Evolutionary conservation across 2,113 vertebrate species (phyloP).

Genomic region (Struthidea cinerea): DNA sequence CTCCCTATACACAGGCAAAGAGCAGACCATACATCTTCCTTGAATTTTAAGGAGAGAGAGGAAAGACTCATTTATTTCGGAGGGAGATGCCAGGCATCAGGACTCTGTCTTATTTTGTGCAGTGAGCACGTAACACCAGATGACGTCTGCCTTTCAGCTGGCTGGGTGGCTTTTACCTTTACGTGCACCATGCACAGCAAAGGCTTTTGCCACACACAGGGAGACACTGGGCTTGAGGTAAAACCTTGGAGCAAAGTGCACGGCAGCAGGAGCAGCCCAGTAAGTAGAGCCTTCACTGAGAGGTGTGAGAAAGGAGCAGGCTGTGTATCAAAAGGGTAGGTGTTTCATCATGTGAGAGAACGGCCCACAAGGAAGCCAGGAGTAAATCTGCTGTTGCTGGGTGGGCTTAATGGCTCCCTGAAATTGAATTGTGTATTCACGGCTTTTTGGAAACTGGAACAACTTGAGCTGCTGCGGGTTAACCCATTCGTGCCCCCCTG

Average conservation of each 20-base stretch:
- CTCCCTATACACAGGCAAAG: neutral
- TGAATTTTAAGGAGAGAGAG: neutral
- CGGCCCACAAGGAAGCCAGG: neutral
- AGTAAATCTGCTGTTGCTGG: neutral
- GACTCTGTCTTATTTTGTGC: neutral
- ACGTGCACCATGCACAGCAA: neutral
- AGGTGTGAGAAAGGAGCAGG: neutral
- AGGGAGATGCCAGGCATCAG: neutral
- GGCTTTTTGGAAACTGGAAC: neutral
- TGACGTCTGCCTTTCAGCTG: neutral
- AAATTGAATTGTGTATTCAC: neutral
- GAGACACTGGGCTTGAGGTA: neutral
- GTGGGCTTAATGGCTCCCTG: neutral
- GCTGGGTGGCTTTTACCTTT: neutral
- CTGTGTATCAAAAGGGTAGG: neutral
- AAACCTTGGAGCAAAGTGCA: neutral
- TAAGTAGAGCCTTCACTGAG: neutral
- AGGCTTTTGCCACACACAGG: neutral
- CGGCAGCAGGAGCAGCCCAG: rapidly evolving
- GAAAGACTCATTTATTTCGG: neutral
- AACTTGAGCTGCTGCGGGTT: neutral
- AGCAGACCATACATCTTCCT: neutral
- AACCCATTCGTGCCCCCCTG: neutral
- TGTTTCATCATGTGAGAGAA: neutral
- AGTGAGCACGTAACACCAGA: neutral